These are phyloP conservation scores for Spinus pinus DNA, from an alignment of 2,797 vertebrate species.

Conservation along the genomic window DNA sequence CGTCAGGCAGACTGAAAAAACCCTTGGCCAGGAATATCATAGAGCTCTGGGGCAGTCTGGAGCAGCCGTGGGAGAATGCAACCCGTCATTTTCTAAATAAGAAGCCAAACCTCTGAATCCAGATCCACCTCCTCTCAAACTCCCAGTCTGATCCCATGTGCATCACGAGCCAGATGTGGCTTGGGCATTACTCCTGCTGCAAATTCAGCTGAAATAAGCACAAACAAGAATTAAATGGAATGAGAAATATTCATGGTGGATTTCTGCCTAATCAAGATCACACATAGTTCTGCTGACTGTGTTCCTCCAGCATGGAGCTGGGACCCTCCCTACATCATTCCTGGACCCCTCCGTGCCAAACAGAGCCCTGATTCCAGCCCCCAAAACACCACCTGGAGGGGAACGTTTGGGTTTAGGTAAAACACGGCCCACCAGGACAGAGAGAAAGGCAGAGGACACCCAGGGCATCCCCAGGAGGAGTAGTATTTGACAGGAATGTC, in stretches of 20 bases:
- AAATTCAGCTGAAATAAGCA: slow-evolving; percentile 28
- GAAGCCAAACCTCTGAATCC: slow-evolving; percentile 36
- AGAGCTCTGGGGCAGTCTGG: slow-evolving; percentile 35
- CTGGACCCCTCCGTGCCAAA: neutral
- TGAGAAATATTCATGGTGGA: neutral
- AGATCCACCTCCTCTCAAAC: slow-evolving; percentile 28
- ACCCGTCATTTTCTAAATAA: slow-evolving; percentile 32
- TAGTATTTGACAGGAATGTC: neutral
- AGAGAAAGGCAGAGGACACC: neutral
- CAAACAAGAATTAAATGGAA: neutral
- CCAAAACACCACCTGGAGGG: neutral
- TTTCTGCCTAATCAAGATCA: neutral
- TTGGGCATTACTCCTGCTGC: slow-evolving; percentile 8
- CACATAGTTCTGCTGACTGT: neutral
- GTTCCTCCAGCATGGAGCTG: neutral
- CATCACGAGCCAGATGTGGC: neutral
- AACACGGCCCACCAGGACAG: neutral
- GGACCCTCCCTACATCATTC: neutral
- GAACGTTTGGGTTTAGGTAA: fast-evolving
- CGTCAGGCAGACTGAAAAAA: neutral
- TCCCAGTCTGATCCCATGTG: neutral
- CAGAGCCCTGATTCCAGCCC: neutral
- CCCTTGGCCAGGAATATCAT: neutral
- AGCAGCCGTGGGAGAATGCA: slow-evolving; percentile 34
- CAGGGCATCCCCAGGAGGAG: neutral